Conservation (phyloP, 2,888 invertebrate genomes). For the Campoplex nolae region DNA sequence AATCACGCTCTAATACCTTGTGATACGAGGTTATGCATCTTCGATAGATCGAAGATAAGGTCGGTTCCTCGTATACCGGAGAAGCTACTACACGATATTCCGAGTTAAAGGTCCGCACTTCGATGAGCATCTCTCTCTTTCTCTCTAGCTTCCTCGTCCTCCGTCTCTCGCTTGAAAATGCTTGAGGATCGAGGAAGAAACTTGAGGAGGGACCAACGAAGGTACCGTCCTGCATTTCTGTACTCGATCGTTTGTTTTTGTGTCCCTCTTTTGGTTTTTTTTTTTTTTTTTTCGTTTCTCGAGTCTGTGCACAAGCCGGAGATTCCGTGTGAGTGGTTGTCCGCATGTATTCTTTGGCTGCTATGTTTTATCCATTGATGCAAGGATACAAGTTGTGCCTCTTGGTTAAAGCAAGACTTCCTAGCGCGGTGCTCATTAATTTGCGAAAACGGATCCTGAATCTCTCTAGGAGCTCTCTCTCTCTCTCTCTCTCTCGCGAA, state of each 20-base stretch:
- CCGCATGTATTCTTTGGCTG: constrained; percentile 14
- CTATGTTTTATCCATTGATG: constrained; percentile 53
- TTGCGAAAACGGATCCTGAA: constrained; percentile 70
- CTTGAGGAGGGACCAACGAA: constrained; percentile 70
- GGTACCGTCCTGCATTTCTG: constrained; percentile 41
- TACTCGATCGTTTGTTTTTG: constrained; percentile 1
- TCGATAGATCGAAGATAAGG: constrained; percentile 59
- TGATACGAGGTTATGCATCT: constrained; percentile 41
- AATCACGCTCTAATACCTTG: constrained; percentile 26
- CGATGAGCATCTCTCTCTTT: constrained; percentile 60
- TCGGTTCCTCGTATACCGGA: constrained; percentile 39
- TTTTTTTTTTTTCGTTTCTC: not conserved
- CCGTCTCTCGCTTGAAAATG: no score
- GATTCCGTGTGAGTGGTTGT: not conserved
- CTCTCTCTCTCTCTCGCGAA: constrained; percentile 44
- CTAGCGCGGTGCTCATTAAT: constrained; percentile 68
- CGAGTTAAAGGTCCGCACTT: constrained; percentile 61
- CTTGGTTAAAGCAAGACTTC: constrained; percentile 30
- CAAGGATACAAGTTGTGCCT: constrained; percentile 34
- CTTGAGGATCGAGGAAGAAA: constrained; percentile 22
- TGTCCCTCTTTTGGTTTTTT: not conserved
- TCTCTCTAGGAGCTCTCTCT: constrained; percentile 26
- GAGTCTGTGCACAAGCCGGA: not conserved
- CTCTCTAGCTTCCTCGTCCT: constrained; percentile 20
- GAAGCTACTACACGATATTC: constrained; percentile 50